These are phyloP conservation scores for Silurus asotus DNA, from an alignment of 2,113 vertebrate genomes.

Conservation along the genomic window DNA sequence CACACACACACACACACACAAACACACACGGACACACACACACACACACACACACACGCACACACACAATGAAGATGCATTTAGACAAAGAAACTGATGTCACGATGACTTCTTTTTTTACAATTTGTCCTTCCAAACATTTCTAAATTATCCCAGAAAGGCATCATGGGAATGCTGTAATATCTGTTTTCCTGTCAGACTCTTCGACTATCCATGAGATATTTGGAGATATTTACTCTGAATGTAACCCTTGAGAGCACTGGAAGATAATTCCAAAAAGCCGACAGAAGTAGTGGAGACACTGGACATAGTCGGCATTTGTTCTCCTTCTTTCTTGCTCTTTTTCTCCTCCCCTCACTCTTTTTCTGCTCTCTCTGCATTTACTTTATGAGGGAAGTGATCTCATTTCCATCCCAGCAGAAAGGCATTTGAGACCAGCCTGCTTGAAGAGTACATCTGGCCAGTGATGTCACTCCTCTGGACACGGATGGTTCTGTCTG, in stretches of 20 bases:
- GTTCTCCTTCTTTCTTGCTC: background rate
- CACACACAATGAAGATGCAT: background rate
- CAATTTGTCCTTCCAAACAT: background rate
- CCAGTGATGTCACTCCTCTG: constrained; percentile 66
- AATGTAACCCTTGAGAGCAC: constrained; percentile 7
- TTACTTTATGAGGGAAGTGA: constrained; percentile 70
- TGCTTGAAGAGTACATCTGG: constrained; percentile 55
- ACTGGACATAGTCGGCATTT: constrained; percentile 13
- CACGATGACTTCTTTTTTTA: background rate
- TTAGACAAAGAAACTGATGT: background rate
- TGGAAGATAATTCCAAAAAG: constrained; percentile 1
- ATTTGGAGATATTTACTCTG: background rate
- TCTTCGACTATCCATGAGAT: background rate
- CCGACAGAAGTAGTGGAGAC: background rate
- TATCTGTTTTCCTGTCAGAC: constrained; percentile 5
- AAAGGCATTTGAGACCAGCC: constrained; percentile 62
- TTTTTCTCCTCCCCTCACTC: constrained; percentile 5
- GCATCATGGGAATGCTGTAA: constrained; percentile 2
- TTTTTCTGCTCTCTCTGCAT: constrained; percentile 19
- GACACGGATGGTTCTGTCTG: constrained; percentile 46
- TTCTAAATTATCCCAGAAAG: background rate
- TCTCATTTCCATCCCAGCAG: constrained; percentile 65
- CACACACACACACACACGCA: no score
- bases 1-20: no score
- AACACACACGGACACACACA: no score